A percentile compares a stretch with the other conserved stretches of the same genome.
Evolutionary conservation across 2,888 invertebrate species (phyloP).

Genomic region (Cenopis cana): DNA sequence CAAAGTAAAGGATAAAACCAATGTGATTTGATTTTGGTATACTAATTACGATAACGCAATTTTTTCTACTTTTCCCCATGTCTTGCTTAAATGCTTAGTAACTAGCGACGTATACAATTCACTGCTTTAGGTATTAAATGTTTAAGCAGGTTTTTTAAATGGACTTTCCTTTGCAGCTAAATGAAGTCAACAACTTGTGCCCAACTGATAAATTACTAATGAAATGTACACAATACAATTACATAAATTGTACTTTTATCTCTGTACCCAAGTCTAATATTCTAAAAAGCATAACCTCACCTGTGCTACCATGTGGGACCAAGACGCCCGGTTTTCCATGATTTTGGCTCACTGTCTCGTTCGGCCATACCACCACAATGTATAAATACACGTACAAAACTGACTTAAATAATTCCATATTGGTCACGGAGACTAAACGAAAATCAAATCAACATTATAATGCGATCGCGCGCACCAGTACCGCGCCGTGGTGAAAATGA

Average conservation of each 20-base stretch:
- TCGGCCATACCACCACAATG: constrained; percentile 58
- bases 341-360: constrained; percentile 48
- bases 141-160: neutral
- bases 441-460: constrained; percentile 27
- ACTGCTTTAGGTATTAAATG: neutral
- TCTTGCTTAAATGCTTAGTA: too few relatives aligned
- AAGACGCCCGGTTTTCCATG: constrained; percentile 41
- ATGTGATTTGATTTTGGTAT: too few relatives aligned
- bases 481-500: constrained; percentile 48
- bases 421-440: constrained; percentile 10
- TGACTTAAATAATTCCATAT: constrained; percentile 43
- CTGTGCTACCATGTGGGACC: constrained; percentile 41
- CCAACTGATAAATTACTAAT: neutral
- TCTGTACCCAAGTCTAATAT: neutral
- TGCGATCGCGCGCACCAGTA: constrained; percentile 22
- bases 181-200: neutral
- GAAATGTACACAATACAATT: too few relatives aligned
- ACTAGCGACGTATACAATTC: neutral
- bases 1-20: too few relatives aligned
- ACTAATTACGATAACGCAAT: too few relatives aligned
- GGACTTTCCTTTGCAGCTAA: neutral
- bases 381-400: constrained; percentile 57
- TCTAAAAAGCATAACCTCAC: constrained; percentile 22
- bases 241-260: too few relatives aligned
- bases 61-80: too few relatives aligned